Conservation (phyloP, 2,113 vertebrate species). For the Leptocoma aspasia region DNA sequence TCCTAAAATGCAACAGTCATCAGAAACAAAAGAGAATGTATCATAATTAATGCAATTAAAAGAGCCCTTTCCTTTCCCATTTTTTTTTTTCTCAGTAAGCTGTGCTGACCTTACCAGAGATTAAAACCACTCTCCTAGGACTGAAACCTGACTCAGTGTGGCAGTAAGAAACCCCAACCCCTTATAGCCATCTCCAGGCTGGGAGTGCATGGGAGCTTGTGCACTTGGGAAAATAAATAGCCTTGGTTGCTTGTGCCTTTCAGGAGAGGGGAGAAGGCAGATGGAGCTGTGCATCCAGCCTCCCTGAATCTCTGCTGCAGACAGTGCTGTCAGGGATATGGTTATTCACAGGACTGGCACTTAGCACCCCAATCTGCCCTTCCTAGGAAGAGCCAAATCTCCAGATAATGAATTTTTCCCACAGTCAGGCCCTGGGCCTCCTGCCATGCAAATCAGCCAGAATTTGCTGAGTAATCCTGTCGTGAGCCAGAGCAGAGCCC, state of each 20-base stretch:
- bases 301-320: neutral
- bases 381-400: neutral
- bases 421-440: neutral
- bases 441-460: neutral
- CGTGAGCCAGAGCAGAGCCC: neutral
- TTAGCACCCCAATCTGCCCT: neutral
- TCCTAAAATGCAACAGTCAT: conserved; percentile 59
- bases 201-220: neutral
- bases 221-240: neutral
- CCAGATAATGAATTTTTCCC: neutral
- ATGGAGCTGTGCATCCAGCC: neutral
- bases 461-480: neutral
- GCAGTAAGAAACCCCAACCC: neutral
- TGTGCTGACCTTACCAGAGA: neutral
- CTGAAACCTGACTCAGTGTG: neutral
- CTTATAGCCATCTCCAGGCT: neutral
- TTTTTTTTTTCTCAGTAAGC: neutral
- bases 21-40: conserved; percentile 59
- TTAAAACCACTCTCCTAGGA: neutral
- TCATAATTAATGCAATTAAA: conserved; percentile 58
- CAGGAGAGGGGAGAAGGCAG: neutral
- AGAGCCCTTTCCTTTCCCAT: neutral
- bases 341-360: neutral
- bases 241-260: neutral
- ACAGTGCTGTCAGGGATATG: neutral